Conservation (phyloP, 2,797 vertebrate species). For the Serranus cabrilla region DNA sequence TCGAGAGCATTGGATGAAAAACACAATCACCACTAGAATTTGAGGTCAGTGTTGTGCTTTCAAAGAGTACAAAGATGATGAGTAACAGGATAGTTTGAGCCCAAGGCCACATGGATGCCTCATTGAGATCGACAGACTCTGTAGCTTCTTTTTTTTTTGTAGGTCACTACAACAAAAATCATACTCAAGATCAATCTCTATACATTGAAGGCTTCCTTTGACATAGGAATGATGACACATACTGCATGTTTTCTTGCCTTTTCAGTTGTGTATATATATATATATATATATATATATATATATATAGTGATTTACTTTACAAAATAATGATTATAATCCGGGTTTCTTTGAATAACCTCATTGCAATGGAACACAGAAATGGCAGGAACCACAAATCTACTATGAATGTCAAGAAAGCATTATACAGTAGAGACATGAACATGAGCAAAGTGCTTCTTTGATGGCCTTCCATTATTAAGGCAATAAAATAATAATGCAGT, state of each 20-base stretch:
- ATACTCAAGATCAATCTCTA: slow-evolving; percentile 2
- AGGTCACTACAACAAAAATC: slow-evolving; percentile 21
- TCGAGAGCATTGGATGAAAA: slow-evolving; percentile 24
- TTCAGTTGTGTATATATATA: too few species aligned
- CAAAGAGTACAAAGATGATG: slow-evolving; percentile 32
- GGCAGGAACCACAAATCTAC: background rate
- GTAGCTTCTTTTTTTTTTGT: slow-evolving; percentile 10
- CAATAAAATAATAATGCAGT: slow-evolving; percentile 22
- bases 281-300: too few species aligned
- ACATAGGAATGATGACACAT: background rate
- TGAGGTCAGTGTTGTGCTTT: slow-evolving; percentile 24
- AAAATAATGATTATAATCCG: too few species aligned
- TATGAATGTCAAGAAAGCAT: background rate
- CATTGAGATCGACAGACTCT: slow-evolving; percentile 21
- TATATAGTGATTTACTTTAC: too few species aligned
- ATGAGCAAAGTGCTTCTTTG: slow-evolving; percentile 16
- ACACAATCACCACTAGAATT: slow-evolving; percentile 31
- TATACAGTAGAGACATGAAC: background rate
- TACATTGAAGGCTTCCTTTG: slow-evolving; percentile 7
- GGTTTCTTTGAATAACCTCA: too few species aligned
- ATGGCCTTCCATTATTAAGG: slow-evolving; percentile 7
- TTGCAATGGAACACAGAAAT: too few species aligned
- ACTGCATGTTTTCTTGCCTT: too few species aligned
- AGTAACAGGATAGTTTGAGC: slow-evolving; percentile 14
- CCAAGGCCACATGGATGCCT: slow-evolving; percentile 28